Evolutionary conservation across 2,797 vertebrate species (phyloP).

Genomic region (Notoglanidium macrostoma): DNA sequence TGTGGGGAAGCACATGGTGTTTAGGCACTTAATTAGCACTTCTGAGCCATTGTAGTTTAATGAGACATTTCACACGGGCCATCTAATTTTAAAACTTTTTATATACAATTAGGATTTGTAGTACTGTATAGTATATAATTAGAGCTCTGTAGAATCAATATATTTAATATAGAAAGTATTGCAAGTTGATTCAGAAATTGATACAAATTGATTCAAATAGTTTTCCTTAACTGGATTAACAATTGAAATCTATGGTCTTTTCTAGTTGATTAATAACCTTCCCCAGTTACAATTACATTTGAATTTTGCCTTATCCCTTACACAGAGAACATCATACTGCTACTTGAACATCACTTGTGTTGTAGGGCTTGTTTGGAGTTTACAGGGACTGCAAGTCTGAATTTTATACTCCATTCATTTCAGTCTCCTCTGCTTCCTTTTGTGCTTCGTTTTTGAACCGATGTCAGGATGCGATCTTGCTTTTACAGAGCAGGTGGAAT

Average conservation of each 20-base stretch:
- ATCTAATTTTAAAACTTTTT: background rate
- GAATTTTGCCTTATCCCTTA: background rate
- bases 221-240: conserved; percentile 1
- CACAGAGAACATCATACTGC: background rate
- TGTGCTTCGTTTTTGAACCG: conserved; percentile 31
- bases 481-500: conserved; percentile 51
- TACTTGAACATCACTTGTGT: background rate
- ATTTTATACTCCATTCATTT: conserved; percentile 11
- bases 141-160: background rate
- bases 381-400: background rate
- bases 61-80: background rate
- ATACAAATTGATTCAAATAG: background rate
- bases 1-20: background rate
- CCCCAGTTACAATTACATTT: background rate
- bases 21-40: background rate
- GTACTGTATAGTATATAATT: background rate
- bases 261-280: background rate
- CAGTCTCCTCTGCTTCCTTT: conserved; percentile 2
- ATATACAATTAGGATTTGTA: background rate
- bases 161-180: background rate
- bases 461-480: conserved; percentile 31
- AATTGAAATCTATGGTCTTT: background rate
- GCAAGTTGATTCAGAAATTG: background rate
- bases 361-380: background rate
- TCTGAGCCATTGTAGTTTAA: background rate